A percentile compares a stretch with the other conserved stretches of the same genome.
phyloP scores from a whole-genome alignment of 1,140 invertebrate species.

The Cotesia chilonis region DNA sequence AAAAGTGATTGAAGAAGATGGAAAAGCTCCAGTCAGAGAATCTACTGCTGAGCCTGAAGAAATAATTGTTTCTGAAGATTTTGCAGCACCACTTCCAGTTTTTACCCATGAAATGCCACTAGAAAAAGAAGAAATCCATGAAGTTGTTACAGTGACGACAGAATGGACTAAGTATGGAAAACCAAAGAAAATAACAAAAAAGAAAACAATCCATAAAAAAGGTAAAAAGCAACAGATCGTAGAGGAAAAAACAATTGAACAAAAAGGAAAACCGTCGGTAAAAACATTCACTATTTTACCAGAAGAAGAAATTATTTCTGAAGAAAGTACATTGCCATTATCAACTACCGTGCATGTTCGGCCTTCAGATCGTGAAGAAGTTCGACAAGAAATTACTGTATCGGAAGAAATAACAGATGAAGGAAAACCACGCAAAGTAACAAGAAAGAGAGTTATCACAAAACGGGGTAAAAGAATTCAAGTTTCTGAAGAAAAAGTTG shows the following conservation, averaged over 20 bases:
- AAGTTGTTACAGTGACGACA: conserved; percentile 38
- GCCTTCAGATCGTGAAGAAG: conserved; percentile 47
- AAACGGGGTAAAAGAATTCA: conserved; percentile 38
- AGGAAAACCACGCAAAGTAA: conserved; percentile 49
- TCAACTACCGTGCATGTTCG: conserved; percentile 30
- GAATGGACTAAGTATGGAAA: conserved; percentile 38
- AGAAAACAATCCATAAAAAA: conserved; percentile 49
- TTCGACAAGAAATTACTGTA: conserved; percentile 57
- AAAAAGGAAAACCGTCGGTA: conserved; percentile 55
- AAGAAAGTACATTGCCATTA: conserved; percentile 33
- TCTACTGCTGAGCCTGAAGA: conserved; percentile 27
- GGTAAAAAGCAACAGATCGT: conserved; percentile 61
- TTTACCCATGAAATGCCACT: conserved; percentile 4
- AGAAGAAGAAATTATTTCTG: conserved; percentile 34
- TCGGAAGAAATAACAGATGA: conserved; percentile 42
- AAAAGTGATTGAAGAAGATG: conserved; percentile 42
- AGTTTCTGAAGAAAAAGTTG: conserved; percentile 49
- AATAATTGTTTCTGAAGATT: conserved; percentile 25
- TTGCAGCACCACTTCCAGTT: not conserved
- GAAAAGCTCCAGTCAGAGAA: conserved; percentile 17
- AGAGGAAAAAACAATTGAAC: conserved; percentile 65
- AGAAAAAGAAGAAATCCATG: conserved; percentile 35
- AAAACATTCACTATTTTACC: conserved; percentile 34
- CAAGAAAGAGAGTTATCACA: conserved; percentile 41
- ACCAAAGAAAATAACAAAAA: conserved; percentile 42